These are phyloP conservation scores for Willowsia nigromaculata DNA, from an alignment of 2,888 invertebrate genomes.

Conservation along the genomic window DNA sequence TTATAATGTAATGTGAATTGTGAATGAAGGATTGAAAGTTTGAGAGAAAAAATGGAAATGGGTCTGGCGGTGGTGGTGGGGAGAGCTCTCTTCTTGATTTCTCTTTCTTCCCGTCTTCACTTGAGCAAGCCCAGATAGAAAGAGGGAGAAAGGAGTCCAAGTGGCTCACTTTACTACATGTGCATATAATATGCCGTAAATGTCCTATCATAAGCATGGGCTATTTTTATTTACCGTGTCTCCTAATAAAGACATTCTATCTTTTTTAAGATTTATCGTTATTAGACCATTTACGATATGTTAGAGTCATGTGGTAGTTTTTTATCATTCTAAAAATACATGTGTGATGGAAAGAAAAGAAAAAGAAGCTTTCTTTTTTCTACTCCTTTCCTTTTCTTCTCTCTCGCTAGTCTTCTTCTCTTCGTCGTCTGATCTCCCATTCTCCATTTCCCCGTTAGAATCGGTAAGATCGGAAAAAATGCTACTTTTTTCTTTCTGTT, in stretches of 20 bases:
- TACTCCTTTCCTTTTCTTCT: too few species aligned
- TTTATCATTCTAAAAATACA: not conserved
- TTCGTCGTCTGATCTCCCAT: not conserved
- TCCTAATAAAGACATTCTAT: too few species aligned
- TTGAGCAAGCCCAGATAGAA: not conserved
- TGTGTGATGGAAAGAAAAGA: not conserved
- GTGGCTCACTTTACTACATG: not conserved
- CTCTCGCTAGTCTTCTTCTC: not conserved
- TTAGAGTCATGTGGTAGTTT: not conserved
- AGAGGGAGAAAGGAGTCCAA: not conserved
- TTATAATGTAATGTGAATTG: constrained; percentile 71
- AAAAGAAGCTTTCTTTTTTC: not conserved
- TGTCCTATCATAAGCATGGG: too few species aligned
- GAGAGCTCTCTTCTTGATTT: constrained; percentile 25
- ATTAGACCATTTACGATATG: not conserved
- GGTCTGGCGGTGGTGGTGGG: not conserved
- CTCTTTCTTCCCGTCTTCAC: not conserved
- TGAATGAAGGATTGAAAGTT: constrained; percentile 67
- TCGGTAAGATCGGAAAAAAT: constrained; percentile 5
- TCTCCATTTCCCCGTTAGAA: not conserved
- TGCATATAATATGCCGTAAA: not conserved
- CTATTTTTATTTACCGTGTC: too few species aligned
- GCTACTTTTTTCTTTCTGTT: not conserved
- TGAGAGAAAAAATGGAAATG: constrained; percentile 52
- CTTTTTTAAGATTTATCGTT: not conserved